Percentiles rank a stretch among this genome's conserved stretches.
These are phyloP conservation scores for Melanotaenia parkinsoni DNA, from an alignment of 2,797 vertebrate genomes.

Conservation along the genomic window DNA sequence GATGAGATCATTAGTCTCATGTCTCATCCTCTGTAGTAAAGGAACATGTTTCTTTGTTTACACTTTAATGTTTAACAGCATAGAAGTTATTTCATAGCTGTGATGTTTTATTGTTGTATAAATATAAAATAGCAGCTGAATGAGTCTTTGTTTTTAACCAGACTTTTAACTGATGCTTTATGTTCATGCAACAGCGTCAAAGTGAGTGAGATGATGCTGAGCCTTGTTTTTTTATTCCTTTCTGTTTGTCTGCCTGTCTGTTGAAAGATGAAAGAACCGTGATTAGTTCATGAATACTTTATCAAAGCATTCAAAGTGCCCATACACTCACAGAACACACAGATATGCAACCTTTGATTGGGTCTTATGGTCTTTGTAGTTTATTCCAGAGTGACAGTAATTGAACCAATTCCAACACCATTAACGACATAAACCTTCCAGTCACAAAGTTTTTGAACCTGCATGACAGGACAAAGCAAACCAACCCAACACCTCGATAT, in stretches of 20 bases:
- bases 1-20: neutral
- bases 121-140: neutral
- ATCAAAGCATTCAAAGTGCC: slow-evolving; percentile 61
- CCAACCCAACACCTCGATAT: slow-evolving; percentile 20
- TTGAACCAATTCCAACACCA: slow-evolving; percentile 72
- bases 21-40: too few species aligned
- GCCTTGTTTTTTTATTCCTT: neutral
- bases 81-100: neutral
- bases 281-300: slow-evolving; percentile 75
- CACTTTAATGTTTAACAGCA: neutral
- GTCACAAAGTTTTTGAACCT: slow-evolving; percentile 49
- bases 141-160: neutral
- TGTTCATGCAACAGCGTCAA: slow-evolving; percentile 1
- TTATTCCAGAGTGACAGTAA: slow-evolving; percentile 70
- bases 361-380: slow-evolving; percentile 73
- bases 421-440: slow-evolving; percentile 69
- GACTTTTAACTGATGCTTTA: neutral
- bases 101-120: neutral
- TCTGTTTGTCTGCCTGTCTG: slow-evolving; percentile 54
- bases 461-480: slow-evolving; percentile 65
- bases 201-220: slow-evolving; percentile 33
- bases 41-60: neutral
- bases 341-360: slow-evolving; percentile 57
- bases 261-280: slow-evolving; percentile 59
- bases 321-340: slow-evolving; percentile 23